A percentile compares a stretch with the other conserved stretches of the same genome.
phyloP scores from a whole-genome alignment of 2,797 vertebrate species.

The Scolopax bukidnonensis region DNA sequence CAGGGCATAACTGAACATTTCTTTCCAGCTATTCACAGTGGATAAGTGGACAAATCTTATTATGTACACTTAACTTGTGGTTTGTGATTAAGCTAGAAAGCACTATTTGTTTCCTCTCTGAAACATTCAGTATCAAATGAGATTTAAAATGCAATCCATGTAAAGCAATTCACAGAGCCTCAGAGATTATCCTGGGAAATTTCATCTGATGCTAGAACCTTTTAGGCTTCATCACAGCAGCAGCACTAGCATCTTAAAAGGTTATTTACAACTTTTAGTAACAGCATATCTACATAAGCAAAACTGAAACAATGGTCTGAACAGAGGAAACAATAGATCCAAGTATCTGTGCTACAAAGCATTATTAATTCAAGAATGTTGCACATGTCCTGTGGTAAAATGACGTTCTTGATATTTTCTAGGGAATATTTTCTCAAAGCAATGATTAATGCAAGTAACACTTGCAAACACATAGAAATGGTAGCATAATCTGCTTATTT shows the following conservation, averaged over 20 bases:
- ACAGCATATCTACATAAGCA: neutral
- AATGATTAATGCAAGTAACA: neutral
- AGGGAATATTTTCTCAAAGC: neutral
- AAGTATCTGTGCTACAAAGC: neutral
- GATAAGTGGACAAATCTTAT: constrained; percentile 54
- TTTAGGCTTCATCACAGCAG: neutral
- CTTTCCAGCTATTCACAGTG: constrained; percentile 35
- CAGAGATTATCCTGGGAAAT: constrained; percentile 5
- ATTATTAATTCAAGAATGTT: neutral
- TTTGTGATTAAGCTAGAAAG: constrained; percentile 34
- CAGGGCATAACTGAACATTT: neutral
- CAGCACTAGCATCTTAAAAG: neutral
- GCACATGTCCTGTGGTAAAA: neutral
- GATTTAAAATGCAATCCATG: constrained; percentile 47
- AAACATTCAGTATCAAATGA: neutral
- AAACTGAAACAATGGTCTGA: neutral
- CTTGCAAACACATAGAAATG: neutral
- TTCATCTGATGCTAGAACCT: neutral
- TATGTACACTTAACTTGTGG: constrained; percentile 35
- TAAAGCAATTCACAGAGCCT: constrained; percentile 11
- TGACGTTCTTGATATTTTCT: neutral
- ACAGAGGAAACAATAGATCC: neutral
- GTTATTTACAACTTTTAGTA: neutral
- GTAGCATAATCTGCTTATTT: neutral
- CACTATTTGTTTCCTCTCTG: neutral